phyloP scores from a whole-genome alignment of 2,888 invertebrate genomes.

The Leptinotarsa juncta region DNA sequence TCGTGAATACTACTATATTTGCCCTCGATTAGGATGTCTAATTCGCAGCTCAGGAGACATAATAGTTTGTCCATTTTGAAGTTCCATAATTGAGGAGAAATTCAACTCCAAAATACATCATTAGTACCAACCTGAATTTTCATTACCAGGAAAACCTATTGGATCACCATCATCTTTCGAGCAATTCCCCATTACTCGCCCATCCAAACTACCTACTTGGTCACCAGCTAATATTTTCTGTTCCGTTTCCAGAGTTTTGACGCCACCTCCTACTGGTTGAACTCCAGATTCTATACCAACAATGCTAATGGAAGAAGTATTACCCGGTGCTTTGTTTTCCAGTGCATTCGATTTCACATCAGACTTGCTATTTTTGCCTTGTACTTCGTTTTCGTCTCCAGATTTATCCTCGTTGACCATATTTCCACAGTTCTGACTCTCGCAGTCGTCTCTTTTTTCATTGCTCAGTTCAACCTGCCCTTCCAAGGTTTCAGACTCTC shows the following conservation, averaged over 20 bases:
- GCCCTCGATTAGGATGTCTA: too few species aligned
- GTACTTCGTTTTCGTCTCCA: not conserved
- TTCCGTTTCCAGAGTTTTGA: not conserved
- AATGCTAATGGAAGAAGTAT: not conserved
- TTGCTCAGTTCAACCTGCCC: conserved; percentile 7
- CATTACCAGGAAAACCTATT: not conserved
- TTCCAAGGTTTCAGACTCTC: conserved; percentile 26
- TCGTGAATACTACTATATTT: too few species aligned
- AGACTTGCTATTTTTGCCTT: not conserved
- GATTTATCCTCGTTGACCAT: not conserved
- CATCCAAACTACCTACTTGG: not conserved
- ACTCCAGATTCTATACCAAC: not conserved
- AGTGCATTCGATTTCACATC: not conserved
- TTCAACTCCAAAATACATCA: not conserved
- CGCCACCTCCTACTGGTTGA: not conserved
- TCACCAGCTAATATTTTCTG: not conserved
- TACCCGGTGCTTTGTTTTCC: not conserved
- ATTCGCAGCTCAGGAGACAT: not conserved
- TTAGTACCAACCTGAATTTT: not conserved
- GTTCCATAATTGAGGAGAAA: not conserved
- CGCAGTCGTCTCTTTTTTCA: not conserved
- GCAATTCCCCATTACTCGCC: not conserved
- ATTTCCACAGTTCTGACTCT: not conserved
- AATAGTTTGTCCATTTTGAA: not conserved
- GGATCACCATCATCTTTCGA: not conserved